Base-by-base conservation (phyloP, 2,888 invertebrate species). In the Lomographa bimaculata region DNA sequence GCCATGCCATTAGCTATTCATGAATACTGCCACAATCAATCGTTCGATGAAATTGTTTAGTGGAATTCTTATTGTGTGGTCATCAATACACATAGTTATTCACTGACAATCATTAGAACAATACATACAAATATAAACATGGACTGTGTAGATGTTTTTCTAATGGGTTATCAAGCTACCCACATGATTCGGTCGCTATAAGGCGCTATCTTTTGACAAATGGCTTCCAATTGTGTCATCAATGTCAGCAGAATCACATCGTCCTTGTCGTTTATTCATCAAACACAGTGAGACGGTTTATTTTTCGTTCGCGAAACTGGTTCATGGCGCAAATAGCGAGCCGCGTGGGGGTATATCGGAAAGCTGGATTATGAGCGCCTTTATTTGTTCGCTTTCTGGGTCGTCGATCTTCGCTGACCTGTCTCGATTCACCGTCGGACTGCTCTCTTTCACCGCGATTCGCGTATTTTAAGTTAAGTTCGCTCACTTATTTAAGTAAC, bases 381-480 rank as follows among this genome's bases (percentile, higher is more conserved):
- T 63, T 60, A 68, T 64, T 62, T 64, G 63, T 60, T 56, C 64
- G 50, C 60, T 79, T 79, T 80, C 66, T 81, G 68, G 81, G 84
- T 78, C 83, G 72, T 76, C 79, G 81, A 64, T 79, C 83, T 73
- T 63, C 37, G 51, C 57, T 81, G 81, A 82, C 77, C 82, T 66
- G 75, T 64, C 67, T 64, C 58, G 65, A 54, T 63, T 57, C 60
- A 51, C 50, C 41, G 41, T 50, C 56, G 53, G 54, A 54, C 52
- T 50, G 60, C 54, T 62, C 54, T 56, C 63, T 58, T 70, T 45
- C 24, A 19, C 23, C 30, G 12, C 26, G 32, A 40, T 47, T 39
- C 27, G 32, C 27, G 34, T 41, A 29, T 19, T 36, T 46, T 33
- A 24, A 27, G n/a, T n/a, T n/a, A n/a, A n/a, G n/a, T n/a, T n/a